Percentiles rank a stretch among this genome's conserved stretches.
Conservation (phyloP, 2,888 invertebrate genomes). For the Apoda limacodes region DNA sequence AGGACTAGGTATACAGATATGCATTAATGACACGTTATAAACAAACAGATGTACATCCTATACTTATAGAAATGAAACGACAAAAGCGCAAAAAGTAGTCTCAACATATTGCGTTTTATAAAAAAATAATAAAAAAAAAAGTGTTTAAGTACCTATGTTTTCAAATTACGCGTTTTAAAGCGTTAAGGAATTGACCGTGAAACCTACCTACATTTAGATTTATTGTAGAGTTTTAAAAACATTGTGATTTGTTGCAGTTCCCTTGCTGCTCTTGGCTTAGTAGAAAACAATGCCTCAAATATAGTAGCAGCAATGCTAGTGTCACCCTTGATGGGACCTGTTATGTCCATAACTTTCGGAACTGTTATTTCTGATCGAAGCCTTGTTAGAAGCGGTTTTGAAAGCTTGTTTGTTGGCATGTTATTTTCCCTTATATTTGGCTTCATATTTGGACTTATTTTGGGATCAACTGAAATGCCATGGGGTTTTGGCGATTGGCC, state of each 20-base stretch:
- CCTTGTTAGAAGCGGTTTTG: constrained; percentile 77
- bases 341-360: constrained; percentile 89
- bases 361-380: constrained; percentile 80
- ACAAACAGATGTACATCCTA: too few relatives aligned
- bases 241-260: constrained; percentile 62
- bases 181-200: background rate
- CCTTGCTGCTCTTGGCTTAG: constrained; percentile 83
- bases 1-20: too few relatives aligned
- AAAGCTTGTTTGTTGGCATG: constrained; percentile 77
- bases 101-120: too few relatives aligned
- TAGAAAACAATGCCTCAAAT: constrained; percentile 86
- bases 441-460: constrained; percentile 81
- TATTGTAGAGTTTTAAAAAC: background rate
- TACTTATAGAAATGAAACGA: too few relatives aligned
- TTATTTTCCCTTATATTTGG: constrained; percentile 81
- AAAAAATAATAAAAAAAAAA: too few relatives aligned
- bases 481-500: constrained; percentile 84
- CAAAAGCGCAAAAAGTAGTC: too few relatives aligned
- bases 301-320: constrained; percentile 83
- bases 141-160: too few relatives aligned
- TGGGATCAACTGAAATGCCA: constrained; percentile 80
- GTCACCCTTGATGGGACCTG: constrained; percentile 85
- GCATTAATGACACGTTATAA: too few relatives aligned
- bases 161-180: too few relatives aligned
- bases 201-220: background rate